phyloP scores from a whole-genome alignment of 2,888 invertebrate species.

The Nomada ruficornis region DNA sequence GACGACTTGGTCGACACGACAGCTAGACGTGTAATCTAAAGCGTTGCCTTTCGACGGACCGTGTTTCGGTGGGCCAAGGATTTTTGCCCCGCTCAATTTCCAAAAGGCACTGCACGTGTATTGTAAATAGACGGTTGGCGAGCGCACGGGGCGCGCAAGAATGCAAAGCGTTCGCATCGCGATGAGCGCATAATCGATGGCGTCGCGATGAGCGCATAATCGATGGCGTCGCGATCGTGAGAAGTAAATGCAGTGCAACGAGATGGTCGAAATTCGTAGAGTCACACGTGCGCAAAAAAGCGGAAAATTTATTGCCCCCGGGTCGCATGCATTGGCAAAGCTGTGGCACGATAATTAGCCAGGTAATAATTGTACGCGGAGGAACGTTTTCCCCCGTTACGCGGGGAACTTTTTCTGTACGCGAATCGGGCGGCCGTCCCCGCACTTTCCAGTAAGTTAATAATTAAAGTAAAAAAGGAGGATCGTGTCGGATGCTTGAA shows the following conservation, averaged over 20 bases:
- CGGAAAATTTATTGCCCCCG: slow-evolving; percentile 1
- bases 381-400: slow-evolving; percentile 8
- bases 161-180: neutral
- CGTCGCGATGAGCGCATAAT: slow-evolving; percentile 1
- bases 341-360: slow-evolving; percentile 21
- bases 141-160: too few species aligned
- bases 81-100: too few species aligned
- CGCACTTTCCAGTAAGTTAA: slow-evolving; percentile 10
- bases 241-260: neutral
- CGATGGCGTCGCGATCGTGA: neutral
- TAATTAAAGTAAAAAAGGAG: neutral
- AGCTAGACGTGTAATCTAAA: neutral
- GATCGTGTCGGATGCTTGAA: neutral
- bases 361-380: neutral
- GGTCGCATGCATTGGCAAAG: slow-evolving; percentile 15
- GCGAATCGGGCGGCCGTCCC: neutral
- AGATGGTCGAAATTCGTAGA: neutral
- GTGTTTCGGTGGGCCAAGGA: too few species aligned
- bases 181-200: neutral
- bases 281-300: slow-evolving; percentile 6
- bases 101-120: too few species aligned
- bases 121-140: too few species aligned
- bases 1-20: neutral
- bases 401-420: neutral
- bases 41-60: too few species aligned